Conservation (phyloP, 2,797 vertebrate species). For the Rousettus madagascariensis region DNA sequence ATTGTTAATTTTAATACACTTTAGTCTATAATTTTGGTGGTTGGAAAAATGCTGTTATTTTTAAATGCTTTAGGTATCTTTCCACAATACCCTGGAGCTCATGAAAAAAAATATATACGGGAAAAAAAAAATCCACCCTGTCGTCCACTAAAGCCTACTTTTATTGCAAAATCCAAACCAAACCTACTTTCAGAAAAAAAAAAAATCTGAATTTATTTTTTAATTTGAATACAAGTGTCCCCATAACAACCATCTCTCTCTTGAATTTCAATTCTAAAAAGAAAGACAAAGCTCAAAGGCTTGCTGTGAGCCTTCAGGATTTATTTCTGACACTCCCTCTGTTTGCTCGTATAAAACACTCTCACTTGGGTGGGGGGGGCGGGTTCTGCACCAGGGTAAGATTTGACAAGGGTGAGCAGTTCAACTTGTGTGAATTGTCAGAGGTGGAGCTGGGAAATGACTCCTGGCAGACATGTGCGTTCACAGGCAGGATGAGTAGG, state of each 20-base stretch:
- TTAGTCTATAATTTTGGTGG: neutral
- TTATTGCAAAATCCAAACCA: neutral
- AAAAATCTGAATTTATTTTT: neutral
- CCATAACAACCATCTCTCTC: neutral
- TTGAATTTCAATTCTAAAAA: neutral
- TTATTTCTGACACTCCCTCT: neutral
- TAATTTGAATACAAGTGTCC: neutral
- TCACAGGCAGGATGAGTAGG: fast-evolving
- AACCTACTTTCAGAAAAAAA: slow-evolving; percentile 35
- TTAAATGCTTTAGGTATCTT: neutral
- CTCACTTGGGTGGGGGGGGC: too few relatives aligned
- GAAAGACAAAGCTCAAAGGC: neutral
- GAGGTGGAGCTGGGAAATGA: neutral
- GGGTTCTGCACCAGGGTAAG: too few relatives aligned
- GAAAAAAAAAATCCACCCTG: neutral
- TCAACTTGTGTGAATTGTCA: neutral
- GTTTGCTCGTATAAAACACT: neutral
- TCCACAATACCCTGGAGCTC: neutral
- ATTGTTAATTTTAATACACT: neutral
- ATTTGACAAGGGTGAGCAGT: too few relatives aligned
- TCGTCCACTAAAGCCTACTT: neutral
- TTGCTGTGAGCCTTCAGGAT: neutral
- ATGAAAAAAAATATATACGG: neutral
- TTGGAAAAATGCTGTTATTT: neutral
- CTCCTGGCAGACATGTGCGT: fast-evolving